These are phyloP conservation scores for Drosophila lacicola DNA, from an alignment of 2,888 invertebrate species.

Conservation along the genomic window DNA sequence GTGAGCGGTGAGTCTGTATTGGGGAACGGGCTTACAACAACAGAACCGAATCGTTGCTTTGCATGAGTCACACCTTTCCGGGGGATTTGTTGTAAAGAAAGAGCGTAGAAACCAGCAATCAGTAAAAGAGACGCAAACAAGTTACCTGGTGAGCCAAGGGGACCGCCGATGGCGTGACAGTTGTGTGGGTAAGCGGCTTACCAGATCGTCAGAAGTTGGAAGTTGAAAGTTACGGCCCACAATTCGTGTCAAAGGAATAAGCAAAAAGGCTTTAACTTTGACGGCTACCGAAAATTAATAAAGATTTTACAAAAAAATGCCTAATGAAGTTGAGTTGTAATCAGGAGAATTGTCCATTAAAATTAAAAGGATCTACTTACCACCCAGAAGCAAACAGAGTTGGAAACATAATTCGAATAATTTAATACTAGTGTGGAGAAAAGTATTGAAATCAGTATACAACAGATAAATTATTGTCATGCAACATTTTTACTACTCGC, in stretches of 20 bases:
- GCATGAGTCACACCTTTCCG: slow-evolving; percentile 58
- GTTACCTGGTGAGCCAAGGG: slow-evolving; percentile 47
- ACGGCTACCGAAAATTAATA: slow-evolving; percentile 67
- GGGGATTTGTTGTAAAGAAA: slow-evolving; percentile 56
- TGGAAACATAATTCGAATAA: background rate
- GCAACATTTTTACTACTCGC: background rate
- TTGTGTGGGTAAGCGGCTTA: slow-evolving; percentile 76
- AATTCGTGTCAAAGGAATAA: slow-evolving; percentile 29
- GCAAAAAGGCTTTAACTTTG: slow-evolving; percentile 15
- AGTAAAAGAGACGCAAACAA: slow-evolving; percentile 68
- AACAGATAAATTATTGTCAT: background rate
- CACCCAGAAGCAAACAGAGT: slow-evolving; percentile 49
- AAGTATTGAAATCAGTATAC: background rate
- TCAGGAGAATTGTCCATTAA: slow-evolving; percentile 47
- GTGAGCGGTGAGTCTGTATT: slow-evolving; percentile 28
- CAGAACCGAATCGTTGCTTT: slow-evolving; percentile 38
- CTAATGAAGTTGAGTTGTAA: slow-evolving; percentile 59
- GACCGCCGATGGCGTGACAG: slow-evolving; percentile 60
- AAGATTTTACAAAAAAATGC: slow-evolving; percentile 50
- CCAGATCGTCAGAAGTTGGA: slow-evolving; percentile 43
- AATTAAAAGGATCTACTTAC: slow-evolving; percentile 40
- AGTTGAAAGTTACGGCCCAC: slow-evolving; percentile 22
- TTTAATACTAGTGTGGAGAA: slow-evolving; percentile 1
- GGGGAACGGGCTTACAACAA: slow-evolving; percentile 53
- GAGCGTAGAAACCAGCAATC: slow-evolving; percentile 59